Conservation (phyloP, 2,113 vertebrate species). For the Scalopus aquaticus region DNA sequence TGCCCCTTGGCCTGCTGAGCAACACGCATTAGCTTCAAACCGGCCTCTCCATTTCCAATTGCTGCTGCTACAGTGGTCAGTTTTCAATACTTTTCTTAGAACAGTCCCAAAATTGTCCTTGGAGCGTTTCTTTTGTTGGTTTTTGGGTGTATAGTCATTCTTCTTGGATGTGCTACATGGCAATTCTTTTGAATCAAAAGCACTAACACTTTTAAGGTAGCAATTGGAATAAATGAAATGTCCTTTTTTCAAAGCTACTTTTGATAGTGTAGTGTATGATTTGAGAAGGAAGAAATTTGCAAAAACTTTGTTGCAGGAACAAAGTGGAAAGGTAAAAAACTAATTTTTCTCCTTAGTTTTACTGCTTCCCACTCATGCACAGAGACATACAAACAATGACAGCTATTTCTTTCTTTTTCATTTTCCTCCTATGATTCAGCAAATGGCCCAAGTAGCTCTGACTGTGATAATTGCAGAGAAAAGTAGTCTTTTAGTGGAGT, state of each 20-base stretch:
- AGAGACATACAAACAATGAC: conserved; percentile 55
- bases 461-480: conserved; percentile 58
- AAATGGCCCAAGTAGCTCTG: conserved; percentile 22
- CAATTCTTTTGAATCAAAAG: conserved; percentile 49
- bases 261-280: conserved; percentile 49
- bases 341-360: background rate
- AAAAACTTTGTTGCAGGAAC: conserved; percentile 45
- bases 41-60: conserved; percentile 5
- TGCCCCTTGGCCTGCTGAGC: background rate
- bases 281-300: conserved; percentile 56
- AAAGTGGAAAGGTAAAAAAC: conserved; percentile 58
- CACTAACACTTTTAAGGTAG: conserved; percentile 44
- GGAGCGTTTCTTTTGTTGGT: conserved; percentile 41
- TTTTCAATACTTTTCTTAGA: conserved; percentile 32
- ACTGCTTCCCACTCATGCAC: conserved; percentile 22
- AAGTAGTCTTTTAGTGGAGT: conserved; percentile 45
- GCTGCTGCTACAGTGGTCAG: conserved; percentile 5
- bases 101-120: conserved; percentile 27
- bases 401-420: conserved; percentile 44
- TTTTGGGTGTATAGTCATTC: background rate
- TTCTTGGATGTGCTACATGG: conserved; percentile 12
- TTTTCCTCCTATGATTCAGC: conserved; percentile 51
- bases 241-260: background rate
- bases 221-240: conserved; percentile 39
- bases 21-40: background rate